These are phyloP conservation scores for Monoplex corrugatus DNA, from an alignment of 2,888 invertebrate species.

Conservation along the genomic window DNA sequence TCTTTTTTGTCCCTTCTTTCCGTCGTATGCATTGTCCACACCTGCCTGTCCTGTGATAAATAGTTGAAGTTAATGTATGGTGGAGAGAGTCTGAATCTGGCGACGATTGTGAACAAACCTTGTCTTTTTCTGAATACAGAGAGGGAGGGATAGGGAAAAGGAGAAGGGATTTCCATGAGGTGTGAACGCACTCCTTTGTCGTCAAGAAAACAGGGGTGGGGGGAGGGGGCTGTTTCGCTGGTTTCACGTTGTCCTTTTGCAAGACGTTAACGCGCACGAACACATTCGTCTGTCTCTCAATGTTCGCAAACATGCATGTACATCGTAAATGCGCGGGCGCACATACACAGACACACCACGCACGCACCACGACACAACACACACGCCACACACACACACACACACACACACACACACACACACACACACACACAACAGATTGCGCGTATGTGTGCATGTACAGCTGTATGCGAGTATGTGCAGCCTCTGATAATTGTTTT, in stretches of 20 bases:
- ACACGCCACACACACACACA: neutral
- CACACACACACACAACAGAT: too few relatives aligned
- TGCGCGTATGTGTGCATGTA: neutral
- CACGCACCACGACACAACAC: neutral
- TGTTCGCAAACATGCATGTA: too few relatives aligned
- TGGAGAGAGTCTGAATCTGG: neutral
- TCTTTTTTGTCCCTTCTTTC: neutral
- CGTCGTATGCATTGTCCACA: neutral
- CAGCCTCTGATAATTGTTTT: too few relatives aligned
- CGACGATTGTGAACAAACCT: neutral
- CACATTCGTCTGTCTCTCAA: neutral
- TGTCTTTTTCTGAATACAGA: neutral
- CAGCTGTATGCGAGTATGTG: neutral
- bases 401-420: neutral
- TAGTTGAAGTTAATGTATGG: neutral
- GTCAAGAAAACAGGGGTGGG: too few relatives aligned
- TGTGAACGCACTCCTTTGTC: too few relatives aligned
- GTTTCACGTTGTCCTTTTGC: too few relatives aligned
- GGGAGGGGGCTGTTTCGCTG: too few relatives aligned
- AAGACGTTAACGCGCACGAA: neutral
- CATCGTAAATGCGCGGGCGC: neutral
- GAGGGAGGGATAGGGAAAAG: too few relatives aligned
- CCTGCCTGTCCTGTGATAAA: neutral
- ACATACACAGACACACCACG: neutral
- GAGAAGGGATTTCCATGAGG: too few relatives aligned